These are phyloP conservation scores for Arrhopalites spinosus DNA, from an alignment of 2,888 invertebrate genomes.

Conservation along the genomic window DNA sequence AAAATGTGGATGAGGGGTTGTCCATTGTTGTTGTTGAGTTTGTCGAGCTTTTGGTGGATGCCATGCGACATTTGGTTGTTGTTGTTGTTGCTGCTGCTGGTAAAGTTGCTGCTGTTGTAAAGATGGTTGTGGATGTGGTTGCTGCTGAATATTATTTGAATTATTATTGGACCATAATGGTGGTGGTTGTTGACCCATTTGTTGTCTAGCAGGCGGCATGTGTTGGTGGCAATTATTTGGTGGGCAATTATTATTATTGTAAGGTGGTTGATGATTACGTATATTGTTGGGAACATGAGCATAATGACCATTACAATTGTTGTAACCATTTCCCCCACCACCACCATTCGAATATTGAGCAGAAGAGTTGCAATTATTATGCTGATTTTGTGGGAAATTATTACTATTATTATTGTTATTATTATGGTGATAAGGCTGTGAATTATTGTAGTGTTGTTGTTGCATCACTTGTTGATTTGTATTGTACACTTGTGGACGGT, in stretches of 20 bases:
- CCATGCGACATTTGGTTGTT: conserved; percentile 39
- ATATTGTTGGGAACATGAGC: conserved; percentile 33
- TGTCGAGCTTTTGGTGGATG: conserved; percentile 23
- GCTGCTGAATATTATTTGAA: conserved; percentile 5
- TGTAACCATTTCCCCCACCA: conserved; percentile 16
- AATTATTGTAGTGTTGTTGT: conserved; percentile 57
- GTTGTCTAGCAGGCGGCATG: conserved; percentile 14
- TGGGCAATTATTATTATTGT: conserved; percentile 17
- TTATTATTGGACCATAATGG: background rate
- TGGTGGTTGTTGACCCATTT: conserved; percentile 23
- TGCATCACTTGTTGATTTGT: conserved; percentile 24
- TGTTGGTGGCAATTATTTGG: conserved; percentile 23
- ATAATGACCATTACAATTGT: conserved; percentile 22
- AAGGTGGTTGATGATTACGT: conserved; percentile 13
- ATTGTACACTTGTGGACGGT: conserved; percentile 35
- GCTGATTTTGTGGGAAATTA: conserved; percentile 56
- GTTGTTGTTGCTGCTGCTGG: background rate
- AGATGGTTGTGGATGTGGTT: conserved; percentile 17
- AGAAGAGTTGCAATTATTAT: conserved; percentile 53
- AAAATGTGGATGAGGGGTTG: conserved; percentile 14
- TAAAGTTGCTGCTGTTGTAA: conserved; percentile 7
- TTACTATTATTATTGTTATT: conserved; percentile 59
- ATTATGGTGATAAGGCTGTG: conserved; percentile 59
- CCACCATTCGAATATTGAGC: conserved; percentile 22
- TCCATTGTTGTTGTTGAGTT: conserved; percentile 34